phyloP scores from a whole-genome alignment of 30 jellyfish, hydroid and myxozoan genomes.

The Catostylus mosaicus region DNA sequence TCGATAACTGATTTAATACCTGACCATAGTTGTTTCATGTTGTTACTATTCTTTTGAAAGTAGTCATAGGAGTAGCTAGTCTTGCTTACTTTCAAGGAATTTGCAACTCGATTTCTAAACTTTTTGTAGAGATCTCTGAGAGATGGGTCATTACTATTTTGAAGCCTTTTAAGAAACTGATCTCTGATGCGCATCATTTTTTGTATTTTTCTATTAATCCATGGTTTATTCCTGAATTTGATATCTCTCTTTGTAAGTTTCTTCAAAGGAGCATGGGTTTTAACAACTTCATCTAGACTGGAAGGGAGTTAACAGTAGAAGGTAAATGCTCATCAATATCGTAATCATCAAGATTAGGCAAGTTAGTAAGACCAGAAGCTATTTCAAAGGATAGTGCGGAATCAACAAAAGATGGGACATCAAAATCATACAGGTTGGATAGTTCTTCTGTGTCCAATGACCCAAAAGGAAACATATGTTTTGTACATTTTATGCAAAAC shows the following conservation, averaged over 20 bases:
- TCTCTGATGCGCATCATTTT: conserved; percentile 45
- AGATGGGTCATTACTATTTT: conserved; percentile 1
- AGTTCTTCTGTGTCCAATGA: conserved; percentile 18
- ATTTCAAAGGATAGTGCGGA: conserved; percentile 26
- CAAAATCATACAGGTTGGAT: conserved; percentile 23
- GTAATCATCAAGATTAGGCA: conserved; percentile 28
- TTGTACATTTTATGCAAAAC: conserved; percentile 40
- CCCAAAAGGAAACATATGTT: conserved; percentile 27
- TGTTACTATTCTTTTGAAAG: conserved; percentile 12
- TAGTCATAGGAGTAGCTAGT: not conserved
- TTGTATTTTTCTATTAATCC: conserved; percentile 23
- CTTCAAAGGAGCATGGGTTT: conserved; percentile 39
- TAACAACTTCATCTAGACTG: not conserved
- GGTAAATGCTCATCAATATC: conserved; percentile 32
- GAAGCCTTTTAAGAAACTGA: not conserved
- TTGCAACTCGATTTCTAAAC: conserved; percentile 47
- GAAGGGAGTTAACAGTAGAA: not conserved
- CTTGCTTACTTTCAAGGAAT: not conserved
- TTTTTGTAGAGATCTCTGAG: conserved; percentile 14
- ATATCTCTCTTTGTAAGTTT: conserved; percentile 11
- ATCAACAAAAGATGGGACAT: conserved; percentile 46
- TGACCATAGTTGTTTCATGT: conserved; percentile 18
- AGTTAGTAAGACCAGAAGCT: not conserved
- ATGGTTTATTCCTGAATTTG: conserved; percentile 37
- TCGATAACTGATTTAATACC: not conserved